A percentile compares a stretch with the other conserved stretches of the same genome.
These are phyloP conservation scores for Drosophila incognita DNA, from an alignment of 2,888 invertebrate genomes.

Conservation along the genomic window DNA sequence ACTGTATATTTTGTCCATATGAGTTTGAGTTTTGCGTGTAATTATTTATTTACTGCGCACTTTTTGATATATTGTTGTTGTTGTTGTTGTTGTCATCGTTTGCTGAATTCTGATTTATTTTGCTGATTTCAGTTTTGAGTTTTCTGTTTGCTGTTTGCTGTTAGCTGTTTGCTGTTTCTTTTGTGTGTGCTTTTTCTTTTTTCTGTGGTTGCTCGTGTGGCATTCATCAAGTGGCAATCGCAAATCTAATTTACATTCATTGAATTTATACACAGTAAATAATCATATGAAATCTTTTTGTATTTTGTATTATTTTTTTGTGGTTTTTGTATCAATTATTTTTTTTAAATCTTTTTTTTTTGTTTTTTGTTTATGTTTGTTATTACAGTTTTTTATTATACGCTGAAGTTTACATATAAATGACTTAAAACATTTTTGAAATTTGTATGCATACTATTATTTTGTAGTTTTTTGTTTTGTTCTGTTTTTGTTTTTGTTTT, in stretches of 20 bases:
- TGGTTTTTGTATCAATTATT: conserved; percentile 32
- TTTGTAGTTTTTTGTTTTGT: conserved; percentile 1
- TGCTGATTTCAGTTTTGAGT: background rate
- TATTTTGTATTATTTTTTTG: conserved; percentile 23
- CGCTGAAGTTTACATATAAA: conserved; percentile 55
- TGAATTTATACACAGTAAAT: conserved; percentile 53
- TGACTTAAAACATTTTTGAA: conserved; percentile 70
- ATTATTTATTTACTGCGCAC: conserved; percentile 49
- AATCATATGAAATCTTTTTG: conserved; percentile 56
- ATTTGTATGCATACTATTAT: conserved; percentile 46
- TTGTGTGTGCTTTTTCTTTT: background rate
- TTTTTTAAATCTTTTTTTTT: conserved; percentile 27
- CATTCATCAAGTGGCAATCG: conserved; percentile 43
- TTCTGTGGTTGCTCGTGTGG: conserved; percentile 1
- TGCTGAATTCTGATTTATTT: background rate
- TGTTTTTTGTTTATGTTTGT: conserved; percentile 33
- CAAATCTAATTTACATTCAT: conserved; percentile 49
- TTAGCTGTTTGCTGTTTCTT: conserved; percentile 17
- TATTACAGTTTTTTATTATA: conserved; percentile 57
- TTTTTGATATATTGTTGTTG: conserved; percentile 25
- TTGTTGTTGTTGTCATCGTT: conserved; percentile 26
- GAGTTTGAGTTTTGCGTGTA: conserved; percentile 37
- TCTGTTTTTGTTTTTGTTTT: background rate
- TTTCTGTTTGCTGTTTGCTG: background rate
- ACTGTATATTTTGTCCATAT: conserved; percentile 44